phyloP scores from a whole-genome alignment of 1,140 invertebrate species.

The Saccostrea cuccullata region DNA sequence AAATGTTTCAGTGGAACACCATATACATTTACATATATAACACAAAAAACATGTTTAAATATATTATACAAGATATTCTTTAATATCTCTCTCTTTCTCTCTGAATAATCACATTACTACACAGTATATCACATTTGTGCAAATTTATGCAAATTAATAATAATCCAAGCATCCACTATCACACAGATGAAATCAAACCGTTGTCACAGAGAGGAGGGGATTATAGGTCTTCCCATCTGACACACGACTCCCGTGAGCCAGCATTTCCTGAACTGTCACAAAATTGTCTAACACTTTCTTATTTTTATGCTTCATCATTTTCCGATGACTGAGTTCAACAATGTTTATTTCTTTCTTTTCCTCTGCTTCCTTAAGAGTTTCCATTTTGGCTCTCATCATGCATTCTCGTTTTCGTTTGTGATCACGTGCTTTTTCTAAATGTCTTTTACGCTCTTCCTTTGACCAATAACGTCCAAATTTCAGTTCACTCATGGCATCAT shows the following conservation, averaged over 20 bases:
- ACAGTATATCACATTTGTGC: constrained; percentile 24
- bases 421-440: constrained; percentile 85
- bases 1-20: not conserved
- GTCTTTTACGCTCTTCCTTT: constrained; percentile 88
- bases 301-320: constrained; percentile 79
- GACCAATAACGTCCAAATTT: constrained; percentile 90
- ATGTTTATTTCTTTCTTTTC: constrained; percentile 77
- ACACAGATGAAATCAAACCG: constrained; percentile 67
- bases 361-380: constrained; percentile 76
- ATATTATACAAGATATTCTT: too few species aligned
- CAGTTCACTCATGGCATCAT: constrained; percentile 89
- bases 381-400: constrained; percentile 75
- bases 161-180: not conserved
- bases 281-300: constrained; percentile 80
- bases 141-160: constrained; percentile 42
- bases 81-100: not conserved
- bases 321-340: constrained; percentile 79
- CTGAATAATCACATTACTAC: constrained; percentile 5
- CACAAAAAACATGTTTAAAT: not conserved
- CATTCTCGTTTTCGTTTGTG: constrained; percentile 80
- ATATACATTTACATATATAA: not conserved
- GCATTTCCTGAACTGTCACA: constrained; percentile 80
- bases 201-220: constrained; percentile 77
- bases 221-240: constrained; percentile 74
- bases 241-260: constrained; percentile 78